phyloP scores from a whole-genome alignment of 2,888 invertebrate species.

The Orthonevra nobilis region DNA sequence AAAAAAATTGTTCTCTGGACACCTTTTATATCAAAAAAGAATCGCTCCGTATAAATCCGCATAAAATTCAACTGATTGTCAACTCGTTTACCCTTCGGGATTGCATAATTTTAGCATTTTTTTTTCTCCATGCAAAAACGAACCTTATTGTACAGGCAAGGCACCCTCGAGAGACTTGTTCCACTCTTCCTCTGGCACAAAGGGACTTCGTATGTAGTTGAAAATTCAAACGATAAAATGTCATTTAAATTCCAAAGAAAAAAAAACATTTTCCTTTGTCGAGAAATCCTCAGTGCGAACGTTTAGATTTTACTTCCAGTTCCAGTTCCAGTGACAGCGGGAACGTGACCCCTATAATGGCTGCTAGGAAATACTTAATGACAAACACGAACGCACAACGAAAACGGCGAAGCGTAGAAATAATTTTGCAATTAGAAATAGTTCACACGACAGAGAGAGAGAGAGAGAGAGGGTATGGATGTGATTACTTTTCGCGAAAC shows the following conservation, averaged over 20 bases:
- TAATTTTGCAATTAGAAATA: constrained; percentile 63
- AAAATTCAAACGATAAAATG: constrained; percentile 52
- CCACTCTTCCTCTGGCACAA: no score
- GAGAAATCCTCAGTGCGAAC: constrained; percentile 14
- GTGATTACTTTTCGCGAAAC: constrained; percentile 42
- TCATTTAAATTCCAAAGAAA: constrained; percentile 31
- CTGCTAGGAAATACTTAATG: neutral
- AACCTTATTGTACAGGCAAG: no score
- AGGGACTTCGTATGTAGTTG: constrained; percentile 26
- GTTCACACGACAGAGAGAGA: constrained; percentile 35
- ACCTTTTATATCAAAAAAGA: no score
- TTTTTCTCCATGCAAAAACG: no score
- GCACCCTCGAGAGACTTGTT: no score
- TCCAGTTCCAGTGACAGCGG: constrained; percentile 12
- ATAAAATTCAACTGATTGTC: no score
- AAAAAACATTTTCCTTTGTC: neutral
- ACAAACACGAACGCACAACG: neutral
- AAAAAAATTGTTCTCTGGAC: no score
- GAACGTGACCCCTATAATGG: constrained; percentile 57
- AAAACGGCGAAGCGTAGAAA: constrained; percentile 13
- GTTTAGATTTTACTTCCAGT: no score
- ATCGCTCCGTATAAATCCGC: no score
- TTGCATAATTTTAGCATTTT: no score
- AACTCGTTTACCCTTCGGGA: no score
- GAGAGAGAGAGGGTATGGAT: neutral